Evolutionary conservation across 1,140 invertebrate species (phyloP).

Genomic region (Drosophila bifasciata): DNA sequence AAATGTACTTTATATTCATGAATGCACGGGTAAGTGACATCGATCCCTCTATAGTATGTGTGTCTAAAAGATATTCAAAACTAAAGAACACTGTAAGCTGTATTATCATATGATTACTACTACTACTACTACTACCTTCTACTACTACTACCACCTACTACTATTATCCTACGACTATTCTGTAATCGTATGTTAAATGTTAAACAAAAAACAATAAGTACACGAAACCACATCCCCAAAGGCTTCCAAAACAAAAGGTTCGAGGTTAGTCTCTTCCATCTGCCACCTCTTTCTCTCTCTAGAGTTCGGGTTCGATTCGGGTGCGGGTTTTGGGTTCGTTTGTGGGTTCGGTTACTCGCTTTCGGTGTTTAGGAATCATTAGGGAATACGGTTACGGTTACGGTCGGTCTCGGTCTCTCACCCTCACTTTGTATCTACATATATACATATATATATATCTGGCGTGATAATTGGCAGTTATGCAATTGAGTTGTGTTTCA

Average conservation of each 20-base stretch:
- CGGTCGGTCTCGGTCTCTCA: background rate
- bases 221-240: conserved; percentile 40
- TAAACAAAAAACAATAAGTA: conserved; percentile 52
- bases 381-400: too few species aligned
- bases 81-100: conserved; percentile 67
- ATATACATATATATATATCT: conserved; percentile 27
- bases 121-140: conserved; percentile 40
- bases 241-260: conserved; percentile 34
- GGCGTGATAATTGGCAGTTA: conserved; percentile 71
- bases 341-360: background rate
- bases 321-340: background rate
- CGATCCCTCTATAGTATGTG: conserved; percentile 16
- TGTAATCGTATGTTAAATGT: conserved; percentile 65
- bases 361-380: too few species aligned
- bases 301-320: conserved; percentile 12
- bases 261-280: conserved; percentile 64
- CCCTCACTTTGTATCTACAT: conserved; percentile 18
- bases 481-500: conserved; percentile 27
- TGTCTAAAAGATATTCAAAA: conserved; percentile 27
- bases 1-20: conserved; percentile 99
- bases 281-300: too few species aligned
- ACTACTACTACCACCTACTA: conserved; percentile 41
- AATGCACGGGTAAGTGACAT: conserved; percentile 96
- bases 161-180: conserved; percentile 25
- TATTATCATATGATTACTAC: conserved; percentile 45